Percentiles rank a stretch among this genome's conserved stretches.
Evolutionary conservation across 2,888 invertebrate genomes (phyloP).

Genomic region (Agonopterix arenella): DNA sequence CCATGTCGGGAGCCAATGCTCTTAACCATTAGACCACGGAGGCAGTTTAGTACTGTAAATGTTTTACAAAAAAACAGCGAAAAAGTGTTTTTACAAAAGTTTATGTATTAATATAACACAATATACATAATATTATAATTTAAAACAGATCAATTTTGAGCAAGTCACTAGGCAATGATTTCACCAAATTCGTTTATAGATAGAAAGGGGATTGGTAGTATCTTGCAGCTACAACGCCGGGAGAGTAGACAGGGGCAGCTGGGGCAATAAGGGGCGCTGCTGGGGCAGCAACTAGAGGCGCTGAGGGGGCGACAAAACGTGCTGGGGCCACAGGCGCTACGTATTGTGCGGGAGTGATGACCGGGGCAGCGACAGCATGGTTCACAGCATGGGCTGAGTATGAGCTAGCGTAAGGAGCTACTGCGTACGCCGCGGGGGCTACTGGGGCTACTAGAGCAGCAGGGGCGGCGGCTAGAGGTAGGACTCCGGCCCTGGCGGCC

Average conservation of each 20-base stretch:
- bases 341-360: constrained; percentile 54
- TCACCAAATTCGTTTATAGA: constrained; percentile 64
- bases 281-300: constrained; percentile 13
- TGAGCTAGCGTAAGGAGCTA: constrained; percentile 85
- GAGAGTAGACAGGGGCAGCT: constrained; percentile 13
- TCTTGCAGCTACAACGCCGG: constrained; percentile 19
- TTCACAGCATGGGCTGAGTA: constrained; percentile 86
- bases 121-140: constrained; percentile 18
- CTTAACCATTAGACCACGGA: too few species aligned
- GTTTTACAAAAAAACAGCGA: too few species aligned
- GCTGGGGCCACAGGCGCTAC: constrained; percentile 19
- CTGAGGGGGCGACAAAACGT: constrained; percentile 23
- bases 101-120: constrained; percentile 8
- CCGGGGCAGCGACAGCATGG: constrained; percentile 84
- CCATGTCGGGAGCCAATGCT: too few species aligned
- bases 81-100: not conserved
- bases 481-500: constrained; percentile 47
- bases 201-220: constrained; percentile 53
- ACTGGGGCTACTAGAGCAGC: constrained; percentile 78
- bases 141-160: constrained; percentile 38
- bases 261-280: constrained; percentile 11
- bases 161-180: constrained; percentile 69
- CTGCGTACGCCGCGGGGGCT: constrained; percentile 77
- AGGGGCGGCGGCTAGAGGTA: constrained; percentile 50
- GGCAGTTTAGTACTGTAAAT: not conserved